Evolutionary conservation across 2,888 invertebrate species (phyloP), one percentile per base, ranked within the genome.

Genomic region (Drosophila acutilabella): DNA sequence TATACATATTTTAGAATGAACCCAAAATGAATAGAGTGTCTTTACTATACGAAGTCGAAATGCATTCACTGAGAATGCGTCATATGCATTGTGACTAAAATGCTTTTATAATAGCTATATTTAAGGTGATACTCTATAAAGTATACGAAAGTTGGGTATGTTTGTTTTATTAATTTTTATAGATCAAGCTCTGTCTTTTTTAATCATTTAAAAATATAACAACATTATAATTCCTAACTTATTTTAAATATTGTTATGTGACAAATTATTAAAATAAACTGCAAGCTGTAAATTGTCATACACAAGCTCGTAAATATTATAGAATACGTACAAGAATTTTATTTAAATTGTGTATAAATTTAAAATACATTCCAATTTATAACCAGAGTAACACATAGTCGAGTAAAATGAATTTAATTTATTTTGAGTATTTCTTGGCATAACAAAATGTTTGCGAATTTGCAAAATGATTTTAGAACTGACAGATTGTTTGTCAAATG

Each of bases 81-180:
- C 74, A 74, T 70, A 74, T 65, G 60, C 26, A 74, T 65, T 58
- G 64, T 57, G 52, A 36, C 45, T 73, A 50, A 72, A 72, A 58
- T 68, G 45, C 68, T 64, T 41, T 57, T 44, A 41, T 52, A 68
- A 40, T 38, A 48, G 36, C 61, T 67, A n/a, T 13, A 67, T 54
- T 58, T 52, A 36, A 40, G 30, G 11, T 10, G 4, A 54, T 67
- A 72, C 67, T 53, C 47, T 48, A n/a, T 8, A 1, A 26, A 5
- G 20, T 6, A 16, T 2, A 11, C 2, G 11, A 13, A 53, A 11
- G 10, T n/a, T 7, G 14, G 4, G 26, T 42, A 23, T 60, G 36
- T 26, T 8, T 26, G 23, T 23, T 23, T 0, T 23, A 23, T 4
- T 23, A 23, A 6, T 6, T 23, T 23, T 23, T 5, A 23, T 6